Evolutionary conservation across 2,113 vertebrate species (phyloP).

Genomic region (Anthoscopus minutus): DNA sequence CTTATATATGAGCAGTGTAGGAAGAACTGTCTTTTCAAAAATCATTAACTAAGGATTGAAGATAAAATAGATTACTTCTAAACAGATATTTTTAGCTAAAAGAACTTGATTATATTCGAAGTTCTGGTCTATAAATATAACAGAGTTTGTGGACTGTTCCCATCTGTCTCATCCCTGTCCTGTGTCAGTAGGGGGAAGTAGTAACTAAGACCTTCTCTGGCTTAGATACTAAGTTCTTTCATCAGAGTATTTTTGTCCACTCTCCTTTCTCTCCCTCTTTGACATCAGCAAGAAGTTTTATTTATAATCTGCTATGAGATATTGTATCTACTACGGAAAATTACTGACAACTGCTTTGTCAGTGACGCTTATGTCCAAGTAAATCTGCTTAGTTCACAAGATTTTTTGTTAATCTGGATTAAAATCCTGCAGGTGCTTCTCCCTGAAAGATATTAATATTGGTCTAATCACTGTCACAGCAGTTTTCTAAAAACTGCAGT

Average conservation of each 20-base stretch:
- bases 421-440: conserved; percentile 11
- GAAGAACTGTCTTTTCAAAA: not conserved
- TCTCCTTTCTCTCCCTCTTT: conserved; percentile 31
- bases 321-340: not conserved
- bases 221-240: conserved; percentile 18
- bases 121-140: not conserved
- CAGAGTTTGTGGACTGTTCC: conserved; percentile 13
- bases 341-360: conserved; percentile 16
- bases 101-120: not conserved
- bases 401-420: not conserved
- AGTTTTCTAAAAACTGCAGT: conserved; percentile 44
- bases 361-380: not conserved
- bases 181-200: conserved; percentile 64
- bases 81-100: not conserved
- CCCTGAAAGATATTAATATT: not conserved
- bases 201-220: conserved; percentile 48
- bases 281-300: conserved; percentile 45
- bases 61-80: not conserved
- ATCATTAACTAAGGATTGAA: not conserved
- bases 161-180: conserved; percentile 17
- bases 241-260: conserved; percentile 32
- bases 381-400: conserved; percentile 4
- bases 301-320: conserved; percentile 23
- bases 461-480: not conserved
- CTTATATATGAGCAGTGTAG: not conserved